Percentiles rank a stretch among this genome's conserved stretches.
phyloP scores from a whole-genome alignment of 2,113 vertebrate genomes.

The Semnornis frantzii region DNA sequence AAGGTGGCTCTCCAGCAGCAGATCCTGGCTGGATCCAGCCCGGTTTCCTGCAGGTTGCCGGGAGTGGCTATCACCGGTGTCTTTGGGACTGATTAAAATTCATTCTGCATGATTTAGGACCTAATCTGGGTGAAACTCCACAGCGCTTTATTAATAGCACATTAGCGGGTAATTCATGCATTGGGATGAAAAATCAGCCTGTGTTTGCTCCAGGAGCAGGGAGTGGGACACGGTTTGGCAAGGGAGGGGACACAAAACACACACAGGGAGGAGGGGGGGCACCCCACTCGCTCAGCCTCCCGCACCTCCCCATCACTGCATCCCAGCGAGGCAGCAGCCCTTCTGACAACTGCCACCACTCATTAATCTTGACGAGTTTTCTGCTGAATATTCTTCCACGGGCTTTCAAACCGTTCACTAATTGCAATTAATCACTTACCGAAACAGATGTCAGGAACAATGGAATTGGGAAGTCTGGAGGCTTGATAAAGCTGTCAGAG shows the following conservation, averaged over 20 bases:
- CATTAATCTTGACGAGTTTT: slow-evolving; percentile 97
- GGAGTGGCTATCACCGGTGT: background rate
- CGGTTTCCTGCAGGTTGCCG: background rate
- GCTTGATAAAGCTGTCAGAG: slow-evolving; percentile 88
- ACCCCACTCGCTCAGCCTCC: slow-evolving; percentile 22
- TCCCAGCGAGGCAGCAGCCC: slow-evolving; percentile 66
- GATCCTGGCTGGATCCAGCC: background rate
- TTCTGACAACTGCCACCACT: slow-evolving; percentile 87
- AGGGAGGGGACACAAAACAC: background rate
- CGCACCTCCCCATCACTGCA: background rate
- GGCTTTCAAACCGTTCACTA: slow-evolving; percentile 95
- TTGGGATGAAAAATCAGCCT: slow-evolving; percentile 65
- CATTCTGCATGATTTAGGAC: slow-evolving; percentile 64
- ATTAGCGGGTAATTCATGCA: slow-evolving; percentile 70
- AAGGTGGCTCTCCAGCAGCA: background rate
- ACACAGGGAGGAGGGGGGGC: background rate
- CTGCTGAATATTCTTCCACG: slow-evolving; percentile 93
- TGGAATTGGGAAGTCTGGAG: slow-evolving; percentile 82
- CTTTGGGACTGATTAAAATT: slow-evolving; percentile 62
- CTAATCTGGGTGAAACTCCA: slow-evolving; percentile 65
- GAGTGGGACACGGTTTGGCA: background rate
- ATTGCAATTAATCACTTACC: slow-evolving; percentile 99
- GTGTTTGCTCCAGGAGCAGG: background rate
- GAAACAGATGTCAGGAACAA: slow-evolving; percentile 99
- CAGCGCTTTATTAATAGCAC: slow-evolving; percentile 74